These are phyloP conservation scores for Lasioglossum oenotherae DNA, from an alignment of 2,888 invertebrate genomes.

Conservation along the genomic window DNA sequence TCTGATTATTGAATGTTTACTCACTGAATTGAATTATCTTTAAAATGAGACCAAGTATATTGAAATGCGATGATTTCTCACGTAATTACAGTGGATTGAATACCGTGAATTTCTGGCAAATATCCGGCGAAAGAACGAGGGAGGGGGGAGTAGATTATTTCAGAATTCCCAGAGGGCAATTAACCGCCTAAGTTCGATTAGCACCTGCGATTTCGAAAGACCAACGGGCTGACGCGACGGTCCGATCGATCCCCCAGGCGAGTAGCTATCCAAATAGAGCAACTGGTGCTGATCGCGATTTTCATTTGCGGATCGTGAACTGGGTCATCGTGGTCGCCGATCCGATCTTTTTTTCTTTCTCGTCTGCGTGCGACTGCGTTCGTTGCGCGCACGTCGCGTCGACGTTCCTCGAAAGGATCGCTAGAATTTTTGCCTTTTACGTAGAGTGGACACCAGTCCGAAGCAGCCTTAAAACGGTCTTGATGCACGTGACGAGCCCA, in stretches of 20 bases:
- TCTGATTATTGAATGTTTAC: background rate
- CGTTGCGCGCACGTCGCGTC: slow-evolving; percentile 17
- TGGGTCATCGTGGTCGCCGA: slow-evolving; percentile 37
- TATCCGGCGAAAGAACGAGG: background rate
- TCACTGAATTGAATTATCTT: background rate
- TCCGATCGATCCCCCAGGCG: background rate
- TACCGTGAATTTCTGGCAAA: too few species aligned
- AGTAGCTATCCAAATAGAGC: slow-evolving; percentile 5
- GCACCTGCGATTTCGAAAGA: slow-evolving; percentile 33
- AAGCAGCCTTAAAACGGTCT: slow-evolving; percentile 8
- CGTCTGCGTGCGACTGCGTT: background rate
- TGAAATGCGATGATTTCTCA: too few species aligned
- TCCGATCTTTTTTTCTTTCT: slow-evolving; percentile 13
- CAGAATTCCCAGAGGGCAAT: background rate
- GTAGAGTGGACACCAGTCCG: slow-evolving; percentile 8
- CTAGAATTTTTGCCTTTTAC: slow-evolving; percentile 34
- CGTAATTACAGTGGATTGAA: too few species aligned
- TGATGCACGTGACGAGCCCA: slow-evolving; percentile 24
- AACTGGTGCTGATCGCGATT: slow-evolving; percentile 1
- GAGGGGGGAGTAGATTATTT: background rate
- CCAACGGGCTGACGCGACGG: background rate
- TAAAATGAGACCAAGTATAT: background rate
- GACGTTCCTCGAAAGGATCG: slow-evolving; percentile 36
- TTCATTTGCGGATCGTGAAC: slow-evolving; percentile 39
- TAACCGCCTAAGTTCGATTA: slow-evolving; percentile 24